Evolutionary conservation across 2,113 vertebrate species (phyloP).

Genomic region (Cepphus grylle): DNA sequence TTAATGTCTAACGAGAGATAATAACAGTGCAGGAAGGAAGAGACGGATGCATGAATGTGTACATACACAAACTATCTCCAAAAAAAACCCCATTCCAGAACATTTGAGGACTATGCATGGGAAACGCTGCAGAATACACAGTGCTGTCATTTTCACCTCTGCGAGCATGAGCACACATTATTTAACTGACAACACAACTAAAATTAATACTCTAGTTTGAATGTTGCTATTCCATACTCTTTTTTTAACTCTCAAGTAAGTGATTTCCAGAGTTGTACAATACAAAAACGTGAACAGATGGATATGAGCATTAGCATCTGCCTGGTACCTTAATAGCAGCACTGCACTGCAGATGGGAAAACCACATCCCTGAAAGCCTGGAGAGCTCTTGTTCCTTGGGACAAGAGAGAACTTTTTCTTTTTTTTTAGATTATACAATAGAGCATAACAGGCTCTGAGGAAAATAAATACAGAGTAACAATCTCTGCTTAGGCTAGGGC

Average conservation of each 20-base stretch:
- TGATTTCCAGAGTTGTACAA: background rate
- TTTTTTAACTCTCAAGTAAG: background rate
- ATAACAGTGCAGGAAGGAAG: conserved; percentile 42
- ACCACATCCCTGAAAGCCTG: background rate
- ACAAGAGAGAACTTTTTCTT: background rate
- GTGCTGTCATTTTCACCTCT: background rate
- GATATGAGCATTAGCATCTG: background rate
- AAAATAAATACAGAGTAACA: background rate
- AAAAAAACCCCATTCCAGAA: background rate
- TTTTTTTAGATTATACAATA: background rate
- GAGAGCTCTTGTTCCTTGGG: background rate
- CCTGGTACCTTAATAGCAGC: background rate
- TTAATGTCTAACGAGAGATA: background rate
- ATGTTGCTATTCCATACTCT: background rate
- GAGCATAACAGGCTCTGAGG: background rate
- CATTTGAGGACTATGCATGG: background rate
- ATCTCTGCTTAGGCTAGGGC: background rate
- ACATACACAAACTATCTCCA: background rate
- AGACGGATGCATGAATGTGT: background rate
- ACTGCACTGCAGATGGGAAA: conserved; percentile 9
- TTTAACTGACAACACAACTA: background rate
- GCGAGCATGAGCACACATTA: background rate
- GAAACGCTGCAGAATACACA: background rate
- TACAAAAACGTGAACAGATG: background rate
- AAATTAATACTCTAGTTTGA: background rate